Conservation (phyloP, 2,888 invertebrate genomes). For the Mesorhabditis belari region DNA sequence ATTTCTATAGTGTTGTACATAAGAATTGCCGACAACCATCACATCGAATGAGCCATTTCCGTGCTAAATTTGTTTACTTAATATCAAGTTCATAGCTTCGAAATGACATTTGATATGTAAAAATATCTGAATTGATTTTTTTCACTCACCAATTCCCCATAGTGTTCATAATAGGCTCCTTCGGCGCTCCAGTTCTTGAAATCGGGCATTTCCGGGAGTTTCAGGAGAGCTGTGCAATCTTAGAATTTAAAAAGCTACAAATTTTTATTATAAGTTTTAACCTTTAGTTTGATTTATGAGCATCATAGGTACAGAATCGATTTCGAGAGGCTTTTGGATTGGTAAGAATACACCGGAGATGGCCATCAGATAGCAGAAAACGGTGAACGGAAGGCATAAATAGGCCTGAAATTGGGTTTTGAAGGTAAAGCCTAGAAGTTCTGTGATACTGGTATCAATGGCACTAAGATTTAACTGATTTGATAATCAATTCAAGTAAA, state of each 20-base stretch:
- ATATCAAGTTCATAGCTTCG: not conserved
- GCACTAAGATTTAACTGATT: too few species aligned
- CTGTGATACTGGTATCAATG: too few species aligned
- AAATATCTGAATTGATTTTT: too few species aligned
- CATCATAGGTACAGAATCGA: too few species aligned
- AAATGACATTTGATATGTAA: not conserved
- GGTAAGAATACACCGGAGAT: not conserved
- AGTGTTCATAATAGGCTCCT: too few species aligned
- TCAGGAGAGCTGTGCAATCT: not conserved
- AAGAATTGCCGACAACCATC: not conserved
- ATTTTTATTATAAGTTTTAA: too few species aligned
- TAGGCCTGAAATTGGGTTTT: not conserved
- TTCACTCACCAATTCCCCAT: too few species aligned
- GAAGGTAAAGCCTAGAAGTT: too few species aligned
- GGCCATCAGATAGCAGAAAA: not conserved
- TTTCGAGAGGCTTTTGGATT: too few species aligned
- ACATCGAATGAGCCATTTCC: not conserved
- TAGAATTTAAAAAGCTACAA: too few species aligned
- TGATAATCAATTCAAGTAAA: too few species aligned
- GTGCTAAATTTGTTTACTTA: not conserved
- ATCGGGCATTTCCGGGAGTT: not conserved
- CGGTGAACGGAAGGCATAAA: not conserved
- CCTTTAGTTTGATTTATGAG: too few species aligned
- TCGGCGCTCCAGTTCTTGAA: not conserved
- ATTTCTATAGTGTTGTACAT: not conserved